phyloP scores from a whole-genome alignment of 2,113 vertebrate genomes.

The Oceanodroma tethys region DNA sequence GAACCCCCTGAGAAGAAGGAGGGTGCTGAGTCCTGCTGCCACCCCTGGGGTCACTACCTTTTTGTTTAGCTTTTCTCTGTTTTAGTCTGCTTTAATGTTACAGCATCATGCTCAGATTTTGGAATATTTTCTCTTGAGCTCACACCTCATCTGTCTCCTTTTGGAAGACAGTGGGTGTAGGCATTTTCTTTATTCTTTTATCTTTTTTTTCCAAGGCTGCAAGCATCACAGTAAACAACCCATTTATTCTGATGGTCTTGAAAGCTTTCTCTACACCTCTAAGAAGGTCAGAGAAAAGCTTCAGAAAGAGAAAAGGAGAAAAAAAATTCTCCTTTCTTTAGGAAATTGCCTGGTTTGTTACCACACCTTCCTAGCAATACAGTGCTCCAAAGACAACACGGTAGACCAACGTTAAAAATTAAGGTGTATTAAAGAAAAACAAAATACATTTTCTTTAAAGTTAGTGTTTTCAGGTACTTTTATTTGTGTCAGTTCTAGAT shows the following conservation, averaged over 20 bases:
- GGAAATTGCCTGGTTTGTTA: neutral
- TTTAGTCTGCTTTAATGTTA: neutral
- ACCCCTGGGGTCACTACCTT: neutral
- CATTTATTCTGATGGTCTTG: conserved; percentile 53
- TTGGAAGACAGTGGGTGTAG: neutral
- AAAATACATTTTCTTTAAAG: neutral
- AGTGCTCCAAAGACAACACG: neutral
- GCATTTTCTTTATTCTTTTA: conserved; percentile 26
- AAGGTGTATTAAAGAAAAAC: neutral
- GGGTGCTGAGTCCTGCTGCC: neutral
- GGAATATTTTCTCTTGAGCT: conserved; percentile 20
- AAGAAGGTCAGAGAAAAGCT: conserved; percentile 41
- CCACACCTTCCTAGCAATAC: neutral
- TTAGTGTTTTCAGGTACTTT: neutral
- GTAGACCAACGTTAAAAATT: neutral
- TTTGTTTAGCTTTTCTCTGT: neutral
- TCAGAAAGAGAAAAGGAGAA: neutral
- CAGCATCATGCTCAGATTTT: neutral
- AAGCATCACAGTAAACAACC: conserved; percentile 50
- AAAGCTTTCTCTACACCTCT: conserved; percentile 32
- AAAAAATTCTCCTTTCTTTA: neutral
- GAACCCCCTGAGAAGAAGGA: neutral
- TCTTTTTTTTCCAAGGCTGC: neutral
- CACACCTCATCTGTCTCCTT: neutral
- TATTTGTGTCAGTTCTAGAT: neutral